Evolutionary conservation across 35 echinoderm and acorn worm species (phyloP), one percentile per base, ranked within the genome.

Genomic region (Hemicentrotus pulcherrimus): DNA sequence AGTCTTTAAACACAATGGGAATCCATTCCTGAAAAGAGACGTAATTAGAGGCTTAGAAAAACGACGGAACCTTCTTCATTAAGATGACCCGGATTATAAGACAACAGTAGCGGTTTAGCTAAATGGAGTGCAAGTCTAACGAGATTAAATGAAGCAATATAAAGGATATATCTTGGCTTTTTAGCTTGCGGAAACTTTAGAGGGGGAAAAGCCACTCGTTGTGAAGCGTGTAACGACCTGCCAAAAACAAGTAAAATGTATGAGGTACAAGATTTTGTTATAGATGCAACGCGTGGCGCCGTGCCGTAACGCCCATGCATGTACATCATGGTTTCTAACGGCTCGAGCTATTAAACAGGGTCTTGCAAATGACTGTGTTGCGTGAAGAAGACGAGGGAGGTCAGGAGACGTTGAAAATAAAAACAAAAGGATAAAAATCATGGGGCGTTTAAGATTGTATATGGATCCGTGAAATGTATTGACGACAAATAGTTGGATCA

Each of bases 51-150:
- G 46, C 46, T 78, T 78, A 78, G 28, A 78, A 78, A 78, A 78
- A 4, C 65, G 65, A 28, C 19, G 19, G 65, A 78, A 59, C 6
- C 22, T 90, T n/a, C 88, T 46, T 90, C 88, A 90, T 90, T 90
- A 90, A 47, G 46, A 32, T 1, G 88, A 16, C 32, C 32, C 88
- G 88, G 88, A 90, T 90, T 90, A 90, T 22, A 41, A 90, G 9
- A 47, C 88, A 90, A 45, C 32, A 90, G 88, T 45, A 28, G 88
- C 18, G 88, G 88, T 90, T 33, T 47, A 90, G 31, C n/a, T 24
- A 78, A 90, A 90, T 90, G 88, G 88, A 90, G 88, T 90, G 88
- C 88, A 90, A 47, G 12, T 33, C 88, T 90, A 90, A 90, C 88
- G 19, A 47, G 46, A 90, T 90, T 90, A 90, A 47, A 33, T 22